Percentiles rank a stretch among this genome's conserved stretches.
Evolutionary conservation across 2,888 invertebrate species (phyloP).

Genomic region (Ceramica pisi): DNA sequence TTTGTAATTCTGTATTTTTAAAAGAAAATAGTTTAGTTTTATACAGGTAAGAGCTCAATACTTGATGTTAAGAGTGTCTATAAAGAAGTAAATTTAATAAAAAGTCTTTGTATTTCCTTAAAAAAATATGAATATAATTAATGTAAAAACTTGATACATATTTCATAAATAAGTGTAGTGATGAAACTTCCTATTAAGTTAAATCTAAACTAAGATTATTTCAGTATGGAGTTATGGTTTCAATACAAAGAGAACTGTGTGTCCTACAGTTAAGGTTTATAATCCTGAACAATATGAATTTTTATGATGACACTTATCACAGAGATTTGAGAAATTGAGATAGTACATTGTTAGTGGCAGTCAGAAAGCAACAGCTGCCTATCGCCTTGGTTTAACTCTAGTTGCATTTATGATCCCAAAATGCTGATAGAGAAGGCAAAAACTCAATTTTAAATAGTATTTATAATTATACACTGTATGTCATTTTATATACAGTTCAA

Average conservation of each 20-base stretch:
- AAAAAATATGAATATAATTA: too few species aligned
- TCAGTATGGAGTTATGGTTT: neutral
- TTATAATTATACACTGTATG: neutral
- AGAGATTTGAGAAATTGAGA: neutral
- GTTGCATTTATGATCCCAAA: neutral
- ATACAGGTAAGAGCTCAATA: too few species aligned
- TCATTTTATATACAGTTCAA: neutral
- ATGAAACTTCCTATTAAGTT: neutral
- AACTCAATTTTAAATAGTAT: neutral
- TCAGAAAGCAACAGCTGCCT: neutral
- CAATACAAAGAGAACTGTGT: slow-evolving; percentile 1
- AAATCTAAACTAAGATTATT: neutral
- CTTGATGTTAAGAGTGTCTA: too few species aligned
- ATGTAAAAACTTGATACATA: neutral
- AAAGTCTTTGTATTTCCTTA: too few species aligned
- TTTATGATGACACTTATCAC: neutral
- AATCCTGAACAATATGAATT: neutral
- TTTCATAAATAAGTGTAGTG: neutral
- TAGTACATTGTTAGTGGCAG: neutral
- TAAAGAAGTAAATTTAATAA: too few species aligned
- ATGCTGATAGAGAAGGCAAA: neutral
- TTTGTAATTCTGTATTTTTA: slow-evolving; percentile 35
- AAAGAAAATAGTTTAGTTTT: too few species aligned
- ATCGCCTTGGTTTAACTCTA: neutral
- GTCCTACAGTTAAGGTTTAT: neutral